phyloP scores from a whole-genome alignment of 2,797 vertebrate species.

The Danio jaintianensis region DNA sequence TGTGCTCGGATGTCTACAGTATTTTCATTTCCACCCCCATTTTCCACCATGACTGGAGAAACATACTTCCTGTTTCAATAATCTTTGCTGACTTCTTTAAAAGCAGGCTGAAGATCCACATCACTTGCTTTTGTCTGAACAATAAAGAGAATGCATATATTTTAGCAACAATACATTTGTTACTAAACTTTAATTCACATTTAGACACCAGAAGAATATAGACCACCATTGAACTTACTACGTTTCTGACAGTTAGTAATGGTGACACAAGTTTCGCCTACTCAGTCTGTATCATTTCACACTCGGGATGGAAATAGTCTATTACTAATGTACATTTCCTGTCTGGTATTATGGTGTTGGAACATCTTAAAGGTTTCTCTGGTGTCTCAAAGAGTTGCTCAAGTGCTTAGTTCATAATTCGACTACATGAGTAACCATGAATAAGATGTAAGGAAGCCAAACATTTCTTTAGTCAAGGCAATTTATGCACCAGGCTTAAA shows the following conservation, averaged over 20 bases:
- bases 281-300: constrained; percentile 19
- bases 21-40: constrained; percentile 70
- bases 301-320: constrained; percentile 23
- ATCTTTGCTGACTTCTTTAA: constrained; percentile 64
- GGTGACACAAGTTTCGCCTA: constrained; percentile 12
- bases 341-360: constrained; percentile 45
- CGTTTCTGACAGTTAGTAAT: constrained; percentile 5
- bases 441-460: not conserved
- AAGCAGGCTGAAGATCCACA: constrained; percentile 47
- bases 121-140: constrained; percentile 20
- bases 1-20: constrained; percentile 56
- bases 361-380: constrained; percentile 24
- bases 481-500: not conserved
- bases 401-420: constrained; percentile 39
- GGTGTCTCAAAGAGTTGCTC: constrained; percentile 52
- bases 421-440: constrained; percentile 20
- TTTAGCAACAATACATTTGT: not conserved
- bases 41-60: constrained; percentile 71
- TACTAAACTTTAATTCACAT: not conserved
- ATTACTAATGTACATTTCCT: constrained; percentile 42
- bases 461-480: not conserved
- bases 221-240: not conserved
- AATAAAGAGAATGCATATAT: constrained; percentile 4
- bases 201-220: not conserved
- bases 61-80: constrained; percentile 69